Base-by-base conservation (phyloP, 2,888 invertebrate species). In the Platerodrilus igneus region DNA sequence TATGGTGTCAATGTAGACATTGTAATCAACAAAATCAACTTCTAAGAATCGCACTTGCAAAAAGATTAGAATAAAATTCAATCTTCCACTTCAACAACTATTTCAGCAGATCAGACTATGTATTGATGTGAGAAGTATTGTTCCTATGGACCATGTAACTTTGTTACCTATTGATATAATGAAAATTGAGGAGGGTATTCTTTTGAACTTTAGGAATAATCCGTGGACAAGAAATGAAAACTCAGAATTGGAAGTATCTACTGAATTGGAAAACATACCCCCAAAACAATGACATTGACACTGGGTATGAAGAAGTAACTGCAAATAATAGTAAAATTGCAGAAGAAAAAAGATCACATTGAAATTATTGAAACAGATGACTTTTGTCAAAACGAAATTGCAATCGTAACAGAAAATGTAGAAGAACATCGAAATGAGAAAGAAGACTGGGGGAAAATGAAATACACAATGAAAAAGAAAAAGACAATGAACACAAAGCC, bases 221-320 rank as follows among this genome's bases (percentile, higher is more conserved):
- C 10, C 23, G 23, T 23, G 23, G 23, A 23, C 9, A 5, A n/a
- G n/a, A n/a, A 23, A 23, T n/a, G 10, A 23, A 23, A 23, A 23
- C 9, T n/a, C 23, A 23, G 23, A 23, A 6, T 9, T 23, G n/a
- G 23, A 23, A 5, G n/a, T 23, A 23, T 23, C 9, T 23, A 23
- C 7, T 23, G 23, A 23, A 23, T 23, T 23, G 23, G 5, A 23
- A 23, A 6, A 23, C n/a, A 6, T 8, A 23, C n/a, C 6, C n/a
- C 23, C 23, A 23, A 23, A 23, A 23, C 23, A 4, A 23, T 4
- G n/a, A 23, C 23, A 4, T 23, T 23, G 5, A 23, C 23, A 23
- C 23, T 10, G n/a, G 9, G 9, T n/a, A 23, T 23, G 23, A 23
- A 23, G 23, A 23, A 23, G 23, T 23, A 23, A 23, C 23, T 23